Conservation (phyloP, 2,113 vertebrate species). For the Ameiurus melas region DNA sequence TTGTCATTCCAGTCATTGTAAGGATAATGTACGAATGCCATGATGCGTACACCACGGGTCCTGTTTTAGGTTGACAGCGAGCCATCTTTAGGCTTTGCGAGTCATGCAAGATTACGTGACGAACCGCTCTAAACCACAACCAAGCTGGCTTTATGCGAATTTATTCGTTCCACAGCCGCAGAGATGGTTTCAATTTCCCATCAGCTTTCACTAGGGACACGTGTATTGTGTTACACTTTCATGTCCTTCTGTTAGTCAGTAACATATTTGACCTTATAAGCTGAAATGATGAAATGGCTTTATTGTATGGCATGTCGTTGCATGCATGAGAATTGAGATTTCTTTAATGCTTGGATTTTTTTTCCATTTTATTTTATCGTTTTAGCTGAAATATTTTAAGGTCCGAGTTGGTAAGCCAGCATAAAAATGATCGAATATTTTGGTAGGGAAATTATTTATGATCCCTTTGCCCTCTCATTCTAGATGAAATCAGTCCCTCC, state of each 20-base stretch:
- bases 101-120: slow-evolving; percentile 23
- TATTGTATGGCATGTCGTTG: not conserved
- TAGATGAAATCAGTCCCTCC: too few species aligned
- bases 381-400: not conserved
- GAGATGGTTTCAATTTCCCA: not conserved
- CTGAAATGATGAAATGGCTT: not conserved
- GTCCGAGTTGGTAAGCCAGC: not conserved
- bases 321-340: not conserved
- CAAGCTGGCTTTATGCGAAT: slow-evolving; percentile 15
- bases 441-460: not conserved
- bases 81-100: slow-evolving; percentile 13
- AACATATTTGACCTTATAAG: not conserved
- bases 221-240: not conserved
- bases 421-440: not conserved
- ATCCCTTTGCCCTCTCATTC: not conserved
- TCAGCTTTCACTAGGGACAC: not conserved
- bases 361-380: too few species aligned
- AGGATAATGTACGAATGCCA: not conserved
- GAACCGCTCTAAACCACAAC: slow-evolving; percentile 8
- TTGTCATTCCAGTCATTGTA: too few species aligned
- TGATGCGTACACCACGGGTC: not conserved
- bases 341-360: not conserved
- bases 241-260: not conserved
- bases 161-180: not conserved
- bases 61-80: not conserved